Evolutionary conservation across 2,113 vertebrate species (phyloP).

Genomic region (Misgurnus anguillicaudatus): DNA sequence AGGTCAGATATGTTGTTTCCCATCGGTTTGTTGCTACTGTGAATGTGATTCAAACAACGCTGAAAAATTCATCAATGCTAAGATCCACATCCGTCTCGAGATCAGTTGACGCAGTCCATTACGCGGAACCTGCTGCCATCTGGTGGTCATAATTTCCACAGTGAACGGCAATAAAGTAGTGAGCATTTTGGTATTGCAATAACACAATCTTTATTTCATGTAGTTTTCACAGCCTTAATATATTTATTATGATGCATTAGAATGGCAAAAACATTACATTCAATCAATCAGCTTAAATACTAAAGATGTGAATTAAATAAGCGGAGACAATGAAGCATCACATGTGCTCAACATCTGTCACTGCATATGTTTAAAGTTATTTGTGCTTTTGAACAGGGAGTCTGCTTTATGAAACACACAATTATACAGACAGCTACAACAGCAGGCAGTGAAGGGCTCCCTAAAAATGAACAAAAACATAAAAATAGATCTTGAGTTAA

Average conservation of each 20-base stretch:
- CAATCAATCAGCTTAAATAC: neutral
- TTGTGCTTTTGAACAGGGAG: neutral
- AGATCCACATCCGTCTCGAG: neutral
- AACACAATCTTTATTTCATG: slow-evolving; percentile 37
- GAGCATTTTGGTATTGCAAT: neutral
- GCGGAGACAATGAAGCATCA: neutral
- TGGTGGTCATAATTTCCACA: slow-evolving; percentile 59
- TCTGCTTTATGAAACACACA: neutral
- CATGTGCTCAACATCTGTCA: neutral
- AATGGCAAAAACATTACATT: neutral
- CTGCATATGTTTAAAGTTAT: neutral
- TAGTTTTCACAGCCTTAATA: neutral
- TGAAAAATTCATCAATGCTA: too few relatives aligned
- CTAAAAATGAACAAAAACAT: neutral
- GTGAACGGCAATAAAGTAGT: neutral
- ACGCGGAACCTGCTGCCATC: slow-evolving; percentile 62
- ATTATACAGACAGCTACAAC: neutral
- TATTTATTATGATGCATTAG: neutral
- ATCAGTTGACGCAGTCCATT: neutral
- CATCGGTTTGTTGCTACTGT: slow-evolving; percentile 1
- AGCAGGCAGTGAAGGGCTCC: neutral
- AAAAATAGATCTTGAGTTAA: neutral
- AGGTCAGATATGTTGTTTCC: slow-evolving; percentile 43
- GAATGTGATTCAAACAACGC: neutral
- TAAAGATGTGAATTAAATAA: neutral